Evolutionary conservation across 1,140 invertebrate genomes (phyloP).

Genomic region (Euura saliciscinereae): DNA sequence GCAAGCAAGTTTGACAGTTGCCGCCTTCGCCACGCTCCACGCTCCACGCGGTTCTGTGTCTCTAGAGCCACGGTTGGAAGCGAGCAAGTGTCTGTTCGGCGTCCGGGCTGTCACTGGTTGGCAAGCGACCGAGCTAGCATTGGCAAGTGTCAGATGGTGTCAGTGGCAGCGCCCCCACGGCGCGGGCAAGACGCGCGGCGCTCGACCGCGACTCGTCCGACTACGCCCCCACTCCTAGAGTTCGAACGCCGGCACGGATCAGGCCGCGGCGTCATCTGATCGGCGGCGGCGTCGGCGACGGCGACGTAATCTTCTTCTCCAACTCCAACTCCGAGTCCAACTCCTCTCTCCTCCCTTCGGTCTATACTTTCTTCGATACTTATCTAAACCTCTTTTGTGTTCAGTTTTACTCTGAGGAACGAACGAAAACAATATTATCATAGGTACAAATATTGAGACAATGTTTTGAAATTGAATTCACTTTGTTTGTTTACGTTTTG

Average conservation of each 20-base stretch:
- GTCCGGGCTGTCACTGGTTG: conserved; percentile 2
- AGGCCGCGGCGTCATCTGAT: neutral
- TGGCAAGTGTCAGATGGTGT: conserved; percentile 3
- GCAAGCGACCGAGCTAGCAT: neutral
- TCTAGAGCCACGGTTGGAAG: neutral
- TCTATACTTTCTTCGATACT: no score
- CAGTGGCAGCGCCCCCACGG: conserved; percentile 5
- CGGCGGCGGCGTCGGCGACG: neutral
- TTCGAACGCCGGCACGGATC: neutral
- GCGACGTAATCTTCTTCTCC: neutral
- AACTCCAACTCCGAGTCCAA: neutral
- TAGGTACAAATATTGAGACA: no score
- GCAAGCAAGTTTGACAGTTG: no score
- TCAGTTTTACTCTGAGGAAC: no score
- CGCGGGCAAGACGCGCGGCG: neutral
- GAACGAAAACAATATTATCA: no score
- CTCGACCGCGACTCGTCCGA: neutral
- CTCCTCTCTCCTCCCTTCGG: no score
- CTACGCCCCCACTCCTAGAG: neutral
- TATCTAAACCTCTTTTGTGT: no score
- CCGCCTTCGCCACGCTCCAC: neutral
- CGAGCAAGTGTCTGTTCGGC: neutral
- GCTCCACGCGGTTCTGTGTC: neutral
- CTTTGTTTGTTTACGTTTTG: no score
- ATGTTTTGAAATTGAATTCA: no score